A percentile compares a stretch with the other conserved stretches of the same genome.
These are phyloP conservation scores for Xestobium rufovillosum DNA, from an alignment of 2,888 invertebrate species.

Conservation along the genomic window DNA sequence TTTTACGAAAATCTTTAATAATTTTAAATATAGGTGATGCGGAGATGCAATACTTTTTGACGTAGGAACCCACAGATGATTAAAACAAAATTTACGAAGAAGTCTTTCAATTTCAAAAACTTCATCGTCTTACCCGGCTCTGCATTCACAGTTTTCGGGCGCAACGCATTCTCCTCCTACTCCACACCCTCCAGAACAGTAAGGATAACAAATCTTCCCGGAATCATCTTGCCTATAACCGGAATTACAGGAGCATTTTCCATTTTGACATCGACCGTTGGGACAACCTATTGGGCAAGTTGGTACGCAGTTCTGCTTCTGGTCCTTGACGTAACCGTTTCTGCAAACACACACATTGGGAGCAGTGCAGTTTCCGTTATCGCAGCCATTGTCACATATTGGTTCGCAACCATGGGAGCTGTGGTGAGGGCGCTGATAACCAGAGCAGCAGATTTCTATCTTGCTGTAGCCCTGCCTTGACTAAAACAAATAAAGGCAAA, in stretches of 20 bases:
- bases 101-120: too few species aligned
- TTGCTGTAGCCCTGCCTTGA: conserved; percentile 55
- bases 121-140: conserved; percentile 45
- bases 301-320: conserved; percentile 50
- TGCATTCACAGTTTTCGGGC: conserved; percentile 54
- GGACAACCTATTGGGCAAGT: conserved; percentile 63
- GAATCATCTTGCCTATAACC: conserved; percentile 51
- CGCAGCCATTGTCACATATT: conserved; percentile 57
- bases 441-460: conserved; percentile 64
- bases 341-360: conserved; percentile 59
- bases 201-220: conserved; percentile 54
- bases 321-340: conserved; percentile 52
- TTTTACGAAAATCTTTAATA: too few species aligned
- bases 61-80: too few species aligned
- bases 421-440: conserved; percentile 56
- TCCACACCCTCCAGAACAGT: conserved; percentile 49
- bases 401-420: conserved; percentile 52
- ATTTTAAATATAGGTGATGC: too few species aligned
- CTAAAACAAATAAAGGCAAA: conserved; percentile 41
- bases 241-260: conserved; percentile 56
- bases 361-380: conserved; percentile 61
- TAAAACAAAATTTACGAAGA: too few species aligned
- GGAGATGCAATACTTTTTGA: too few species aligned
- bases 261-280: conserved; percentile 56
- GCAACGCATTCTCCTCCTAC: conserved; percentile 49